phyloP scores from a whole-genome alignment of 2,797 vertebrate genomes.

The Enteromius argenteus region DNA sequence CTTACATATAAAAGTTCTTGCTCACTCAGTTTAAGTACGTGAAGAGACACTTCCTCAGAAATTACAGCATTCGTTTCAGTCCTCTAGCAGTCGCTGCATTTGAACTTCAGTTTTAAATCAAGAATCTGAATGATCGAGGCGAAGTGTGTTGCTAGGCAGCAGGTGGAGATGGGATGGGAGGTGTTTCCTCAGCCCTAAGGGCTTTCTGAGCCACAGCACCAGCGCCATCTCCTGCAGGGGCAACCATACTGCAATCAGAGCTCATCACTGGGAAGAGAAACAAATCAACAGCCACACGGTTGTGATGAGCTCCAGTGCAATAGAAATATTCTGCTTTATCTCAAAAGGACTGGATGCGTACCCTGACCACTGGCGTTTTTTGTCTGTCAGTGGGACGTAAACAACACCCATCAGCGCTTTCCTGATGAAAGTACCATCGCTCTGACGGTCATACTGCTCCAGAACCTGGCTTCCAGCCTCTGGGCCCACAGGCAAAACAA shows the following conservation, averaged over 20 bases:
- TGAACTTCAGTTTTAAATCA: conserved; percentile 14
- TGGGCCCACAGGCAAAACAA: conserved; percentile 88
- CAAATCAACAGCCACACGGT: conserved; percentile 55
- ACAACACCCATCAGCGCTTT: conserved; percentile 90
- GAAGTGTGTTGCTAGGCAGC: conserved; percentile 67
- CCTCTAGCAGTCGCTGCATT: conserved; percentile 22
- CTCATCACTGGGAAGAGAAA: conserved; percentile 76
- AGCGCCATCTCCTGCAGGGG: conserved; percentile 79
- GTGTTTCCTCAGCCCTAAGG: conserved; percentile 50
- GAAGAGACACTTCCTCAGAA: neutral
- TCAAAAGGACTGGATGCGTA: conserved; percentile 62
- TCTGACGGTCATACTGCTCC: conserved; percentile 90
- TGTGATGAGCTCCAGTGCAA: conserved; percentile 30
- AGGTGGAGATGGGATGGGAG: conserved; percentile 51
- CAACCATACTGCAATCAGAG: conserved; percentile 83
- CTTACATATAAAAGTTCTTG: neutral
- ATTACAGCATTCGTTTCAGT: conserved; percentile 5
- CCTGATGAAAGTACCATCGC: conserved; percentile 83
- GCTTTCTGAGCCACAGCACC: conserved; percentile 72
- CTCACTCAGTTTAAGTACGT: neutral
- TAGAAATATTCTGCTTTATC: neutral
- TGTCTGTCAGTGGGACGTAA: conserved; percentile 92
- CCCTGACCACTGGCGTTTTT: conserved; percentile 87
- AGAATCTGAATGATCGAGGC: conserved; percentile 33
- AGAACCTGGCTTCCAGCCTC: conserved; percentile 87